Conservation (phyloP, 2,797 vertebrate genomes). For the Malurus leucopterus region DNA sequence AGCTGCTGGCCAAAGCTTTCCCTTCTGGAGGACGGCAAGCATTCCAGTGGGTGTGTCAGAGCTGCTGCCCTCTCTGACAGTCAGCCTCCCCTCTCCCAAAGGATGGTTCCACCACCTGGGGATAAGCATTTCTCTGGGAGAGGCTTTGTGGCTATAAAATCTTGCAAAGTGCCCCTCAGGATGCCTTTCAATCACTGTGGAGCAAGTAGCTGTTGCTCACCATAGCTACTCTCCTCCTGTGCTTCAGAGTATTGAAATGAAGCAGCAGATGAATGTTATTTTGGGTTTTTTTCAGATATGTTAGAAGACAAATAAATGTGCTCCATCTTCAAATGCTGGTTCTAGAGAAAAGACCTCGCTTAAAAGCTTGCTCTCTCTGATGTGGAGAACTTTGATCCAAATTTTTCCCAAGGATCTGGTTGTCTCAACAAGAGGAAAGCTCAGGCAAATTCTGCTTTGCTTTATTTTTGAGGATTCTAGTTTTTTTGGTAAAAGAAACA, state of each 20-base stretch:
- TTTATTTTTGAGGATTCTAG: not conserved
- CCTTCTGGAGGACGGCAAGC: not conserved
- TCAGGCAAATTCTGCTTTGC: not conserved
- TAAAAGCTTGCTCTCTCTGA: not conserved
- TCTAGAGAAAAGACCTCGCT: not conserved
- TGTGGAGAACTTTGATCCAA: not conserved
- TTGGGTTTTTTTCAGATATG: not conserved
- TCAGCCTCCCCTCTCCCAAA: not conserved
- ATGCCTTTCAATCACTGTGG: not conserved
- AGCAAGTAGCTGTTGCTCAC: not conserved
- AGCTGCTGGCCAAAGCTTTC: not conserved
- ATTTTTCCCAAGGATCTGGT: not conserved
- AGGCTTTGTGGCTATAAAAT: not conserved
- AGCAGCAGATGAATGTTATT: not conserved
- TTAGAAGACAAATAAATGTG: not conserved
- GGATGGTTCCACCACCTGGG: not conserved
- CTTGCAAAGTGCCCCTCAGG: not conserved
- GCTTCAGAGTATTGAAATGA: not conserved
- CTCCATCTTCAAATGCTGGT: not conserved
- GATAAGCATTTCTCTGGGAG: not conserved
- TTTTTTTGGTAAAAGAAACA: not conserved
- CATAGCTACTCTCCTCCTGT: not conserved
- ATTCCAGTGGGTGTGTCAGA: not conserved
- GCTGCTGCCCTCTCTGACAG: not conserved
- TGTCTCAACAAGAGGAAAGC: not conserved